Conservation (phyloP, 2,888 invertebrate species). For the Blera fallax region DNA sequence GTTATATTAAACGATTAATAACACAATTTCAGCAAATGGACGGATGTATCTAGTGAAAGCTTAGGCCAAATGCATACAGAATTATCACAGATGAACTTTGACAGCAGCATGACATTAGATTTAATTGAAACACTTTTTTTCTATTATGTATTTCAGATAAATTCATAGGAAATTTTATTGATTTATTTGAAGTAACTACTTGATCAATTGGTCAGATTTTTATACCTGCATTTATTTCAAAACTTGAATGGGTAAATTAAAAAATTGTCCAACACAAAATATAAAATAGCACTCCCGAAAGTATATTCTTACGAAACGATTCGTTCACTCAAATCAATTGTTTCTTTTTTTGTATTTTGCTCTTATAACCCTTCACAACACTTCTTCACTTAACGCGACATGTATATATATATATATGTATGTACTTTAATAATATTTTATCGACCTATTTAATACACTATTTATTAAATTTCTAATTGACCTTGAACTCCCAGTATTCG, state of each 20-base stretch:
- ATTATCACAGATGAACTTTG: neutral
- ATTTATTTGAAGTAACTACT: neutral
- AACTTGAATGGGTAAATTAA: neutral
- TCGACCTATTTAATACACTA: conserved; percentile 52
- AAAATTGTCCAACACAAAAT: neutral
- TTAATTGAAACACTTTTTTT: neutral
- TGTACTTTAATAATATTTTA: conserved; percentile 23
- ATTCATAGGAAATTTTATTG: neutral
- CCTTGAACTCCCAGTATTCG: conserved; percentile 59
- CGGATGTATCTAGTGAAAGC: too few relatives aligned
- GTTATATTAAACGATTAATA: too few relatives aligned
- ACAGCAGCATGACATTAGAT: neutral
- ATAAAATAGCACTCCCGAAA: conserved; percentile 8
- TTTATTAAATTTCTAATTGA: conserved; percentile 61
- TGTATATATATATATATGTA: neutral
- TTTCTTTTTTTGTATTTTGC: neutral
- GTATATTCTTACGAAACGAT: conserved; percentile 45
- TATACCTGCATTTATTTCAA: conserved; percentile 43
- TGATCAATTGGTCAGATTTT: neutral
- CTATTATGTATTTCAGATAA: neutral
- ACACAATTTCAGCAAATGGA: too few relatives aligned
- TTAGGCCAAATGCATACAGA: too few relatives aligned
- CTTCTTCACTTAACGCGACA: conserved; percentile 41
- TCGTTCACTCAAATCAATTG: conserved; percentile 36
- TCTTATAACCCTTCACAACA: conserved; percentile 19